Evolutionary conservation across 1,140 invertebrate species (phyloP), one percentile per base, ranked within the genome.

Genomic region (Calycopis cecrops): DNA sequence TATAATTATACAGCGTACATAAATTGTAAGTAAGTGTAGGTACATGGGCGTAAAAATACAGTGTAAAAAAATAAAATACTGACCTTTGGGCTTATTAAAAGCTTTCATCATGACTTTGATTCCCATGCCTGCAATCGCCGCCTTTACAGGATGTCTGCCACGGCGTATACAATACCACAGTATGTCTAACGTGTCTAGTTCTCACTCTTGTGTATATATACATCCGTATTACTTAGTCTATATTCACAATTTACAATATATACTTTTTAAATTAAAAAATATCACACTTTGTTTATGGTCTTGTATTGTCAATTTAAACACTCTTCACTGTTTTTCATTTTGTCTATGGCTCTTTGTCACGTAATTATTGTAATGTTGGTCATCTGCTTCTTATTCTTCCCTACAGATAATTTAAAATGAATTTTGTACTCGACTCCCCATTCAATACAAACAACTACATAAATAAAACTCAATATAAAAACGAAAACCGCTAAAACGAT

Each of bases 41-140:
- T n/a, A n/a, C n/a, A n/a, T n/a, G n/a, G n/a, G n/a, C n/a, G n/a
- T 28, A 28, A 3, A 28, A 28, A 2, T 28, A 28, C 2, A 28
- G 2, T 28, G 6, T 28, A 6, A 3, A 3, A 11, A 2, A 14
- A 34, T 53, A 35, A 28, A 16, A 40, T 51, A 74, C 78, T 83
- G 63, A 88, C 87, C 87, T 87, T 88, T 88, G 66, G 86, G 87
- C 85, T 88, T 88, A 81, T 81, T 88, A 81, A 88, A 88, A 87
- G 87, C 84, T 88, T 88, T 88, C 87, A 88, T 88, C 82, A 87
- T 88, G 79, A 87, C 82, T 82, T 88, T 87, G 84, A 88, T 87
- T 88, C 87, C 86, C 87, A 88, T 88, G 81, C 87, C 87, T 88
- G 87, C 86, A 63, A 83, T 77, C 72, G 77, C 76, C 76, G 68